Evolutionary conservation across 2,113 vertebrate species (phyloP), one percentile per base, ranked within the genome.

Genomic region (Microtus pennsylvanicus): DNA sequence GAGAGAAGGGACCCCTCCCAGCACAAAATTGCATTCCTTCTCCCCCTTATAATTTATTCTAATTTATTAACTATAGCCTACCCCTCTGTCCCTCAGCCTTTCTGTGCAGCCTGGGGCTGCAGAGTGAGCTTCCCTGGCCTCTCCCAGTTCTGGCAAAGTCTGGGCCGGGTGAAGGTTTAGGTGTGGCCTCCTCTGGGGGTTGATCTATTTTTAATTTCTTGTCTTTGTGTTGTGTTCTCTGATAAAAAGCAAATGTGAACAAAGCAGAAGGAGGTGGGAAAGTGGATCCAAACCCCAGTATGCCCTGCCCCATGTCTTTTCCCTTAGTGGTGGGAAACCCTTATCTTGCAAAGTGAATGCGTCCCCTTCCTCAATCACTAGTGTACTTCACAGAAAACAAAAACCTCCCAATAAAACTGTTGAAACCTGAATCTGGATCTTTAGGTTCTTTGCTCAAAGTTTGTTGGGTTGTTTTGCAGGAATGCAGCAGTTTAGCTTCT

Each of bases 321-420:
- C 90, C 96, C 75, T 95, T 94, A 77, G 94, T 97, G 96, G 75
- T 97, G 96, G 96, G 93, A 96, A 97, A 83, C 86, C 94, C 97
- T 93, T 93, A 90, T 55, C 94, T 96, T 95, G 90, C 95, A 92
- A 97, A 97, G 97, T 97, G 97, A 96, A 97, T 96, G 96, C 97
- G 97, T 88, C 83, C 94, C 96, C 77, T 96, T 89, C 92, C 95
- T 88, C 76, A 47, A 61, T 33, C 96, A 97, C 88, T 96, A 97
- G 97, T 96, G 95, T 98, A 95, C 89, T 95, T 97, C 97, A 94
- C 97, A 92, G 97, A 74, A 95, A 95, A 96, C 47, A 90, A 90
- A 85, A 91, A 93, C 33, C 76, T 88, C 96, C 96, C 96, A 98
- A 97, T 98, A 98, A 98, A 98, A 85, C 90, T 80, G 90, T 98